Evolutionary conservation across 37 sponge, comb jelly and placozoan genomes (phyloP), one percentile per base, ranked within the genome.

Genomic region (Halichondria panicea): DNA sequence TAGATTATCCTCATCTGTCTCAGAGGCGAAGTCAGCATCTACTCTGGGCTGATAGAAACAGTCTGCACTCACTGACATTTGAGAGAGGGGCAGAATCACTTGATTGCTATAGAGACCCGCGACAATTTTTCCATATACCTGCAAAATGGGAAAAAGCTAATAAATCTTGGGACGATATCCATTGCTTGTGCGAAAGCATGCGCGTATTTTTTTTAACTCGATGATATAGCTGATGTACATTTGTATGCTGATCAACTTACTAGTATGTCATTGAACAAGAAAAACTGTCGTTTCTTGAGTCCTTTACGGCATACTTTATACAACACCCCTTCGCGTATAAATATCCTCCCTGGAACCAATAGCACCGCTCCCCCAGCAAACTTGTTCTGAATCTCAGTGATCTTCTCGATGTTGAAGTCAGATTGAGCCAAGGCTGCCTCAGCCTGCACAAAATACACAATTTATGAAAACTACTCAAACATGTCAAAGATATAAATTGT

Each of bases 271-370:
- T 93, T 85, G 68, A 93, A 93, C 30, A 93, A 63, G 41, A 93
- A 88, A 41, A 93, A 93, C 63, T 88, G 89, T 38, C 93, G 48
- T 25, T 84, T 84, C 66, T 93, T 93, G 21, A 72, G 86, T 32
- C 89, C 89, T 52, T 88, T 93, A 0, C 93, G 76, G 50, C 93
- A 93, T 15, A 88, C 73, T 44, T 93, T 93, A 64, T 71, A 80
- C 25, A 93, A 53, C 41, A 59, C 28, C 0, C 93, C 93, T 73
- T 93, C 93, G 0, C 93, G 72, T 11, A 93, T 74, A 50, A 88
- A 93, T 18, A 84, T 56, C 34, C 93, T 67, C 1, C 93, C 93
- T 24, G 93, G 85, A 0, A 85, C 74, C 28, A 85, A 66, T 25
- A 93, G 63, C 28, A 93, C 94, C 79, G 74, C 79, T 64, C 94